phyloP scores from a whole-genome alignment of 1,140 invertebrate genomes.

The Ceratosolen fusciceps region DNA sequence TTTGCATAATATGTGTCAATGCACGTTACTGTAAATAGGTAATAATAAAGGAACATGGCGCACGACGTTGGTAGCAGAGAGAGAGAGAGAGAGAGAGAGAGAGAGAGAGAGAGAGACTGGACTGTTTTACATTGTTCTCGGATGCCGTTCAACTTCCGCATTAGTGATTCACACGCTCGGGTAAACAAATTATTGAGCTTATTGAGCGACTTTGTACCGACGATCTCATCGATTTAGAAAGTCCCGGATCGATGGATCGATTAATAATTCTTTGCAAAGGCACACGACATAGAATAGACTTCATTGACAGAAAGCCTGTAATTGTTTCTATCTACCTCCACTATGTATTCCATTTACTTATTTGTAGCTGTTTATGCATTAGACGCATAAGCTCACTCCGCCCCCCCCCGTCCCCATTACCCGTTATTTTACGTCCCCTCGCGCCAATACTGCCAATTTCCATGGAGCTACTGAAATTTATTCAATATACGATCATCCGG shows the following conservation, averaged over 20 bases:
- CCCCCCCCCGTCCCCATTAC: background rate
- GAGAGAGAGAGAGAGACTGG: background rate
- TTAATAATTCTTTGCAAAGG: background rate
- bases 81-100: no score
- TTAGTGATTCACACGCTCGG: no score
- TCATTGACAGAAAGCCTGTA: background rate
- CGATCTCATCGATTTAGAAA: background rate
- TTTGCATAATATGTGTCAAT: constrained; percentile 7
- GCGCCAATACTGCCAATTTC: background rate
- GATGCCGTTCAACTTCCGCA: background rate
- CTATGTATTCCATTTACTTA: background rate
- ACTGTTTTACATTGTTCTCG: background rate
- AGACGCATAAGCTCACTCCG: no score
- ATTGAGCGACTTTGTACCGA: background rate
- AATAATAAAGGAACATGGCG: background rate
- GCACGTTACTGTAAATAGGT: background rate
- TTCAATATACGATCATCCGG: background rate
- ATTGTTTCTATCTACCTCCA: background rate
- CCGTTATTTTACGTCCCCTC: background rate
- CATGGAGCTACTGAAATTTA: background rate
- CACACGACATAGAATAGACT: background rate
- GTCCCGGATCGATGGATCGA: background rate
- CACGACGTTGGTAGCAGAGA: background rate
- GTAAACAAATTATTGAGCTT: no score
- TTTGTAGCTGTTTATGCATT: background rate